Evolutionary conservation across 2,797 vertebrate species (phyloP), one percentile per base, ranked within the genome.

Genomic region (Tadarida brasiliensis): DNA sequence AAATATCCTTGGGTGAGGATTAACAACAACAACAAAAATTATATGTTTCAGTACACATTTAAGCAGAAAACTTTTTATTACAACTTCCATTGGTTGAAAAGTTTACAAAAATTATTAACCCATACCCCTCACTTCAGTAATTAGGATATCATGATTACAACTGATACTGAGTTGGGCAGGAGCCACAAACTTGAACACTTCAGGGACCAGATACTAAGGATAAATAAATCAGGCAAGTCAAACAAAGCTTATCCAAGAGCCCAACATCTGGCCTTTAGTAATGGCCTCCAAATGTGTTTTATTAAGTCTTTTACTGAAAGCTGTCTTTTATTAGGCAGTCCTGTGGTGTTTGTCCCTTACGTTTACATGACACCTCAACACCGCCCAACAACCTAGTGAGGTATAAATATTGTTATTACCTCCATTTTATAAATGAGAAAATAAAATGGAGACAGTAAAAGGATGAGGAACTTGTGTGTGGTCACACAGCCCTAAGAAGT

Each of bases 371-470:
- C 6, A 88, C 11, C 71, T 73, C 6, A 94, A 51, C 6, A 88
- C 11, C 71, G 73, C 6, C n/a, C 71, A 83, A 4, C 15, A 70
- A 30, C 15, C 22, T 9, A 35, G n/a, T 51, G 65, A 77, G 17
- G 8, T 67, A 5, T 19, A 90, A 11, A 44, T 54, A 54, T 14
- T 78, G 54, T 39, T 74, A 65, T 71, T 80, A 19, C n/a, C 22
- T 88, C 44, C 92, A 35, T 78, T 96, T 91, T 28, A 30, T 82
- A 92, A 86, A 33, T 83, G 30, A 93, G 61, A 70, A 89, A 68
- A 71, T 44, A 44, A n/a, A n/a, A n/a, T 14, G 6, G 30, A 61
- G 24, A 28, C 70, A 61, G 44, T 70, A 54, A 83, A 71, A 59
- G 22, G 10, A 49, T 90, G 12, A 83, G 12, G 39, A 28, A 28